A percentile compares a stretch with the other conserved stretches of the same genome.
Conservation (phyloP, 1,140 invertebrate genomes). For the Cyphomyrmex costatus region DNA sequence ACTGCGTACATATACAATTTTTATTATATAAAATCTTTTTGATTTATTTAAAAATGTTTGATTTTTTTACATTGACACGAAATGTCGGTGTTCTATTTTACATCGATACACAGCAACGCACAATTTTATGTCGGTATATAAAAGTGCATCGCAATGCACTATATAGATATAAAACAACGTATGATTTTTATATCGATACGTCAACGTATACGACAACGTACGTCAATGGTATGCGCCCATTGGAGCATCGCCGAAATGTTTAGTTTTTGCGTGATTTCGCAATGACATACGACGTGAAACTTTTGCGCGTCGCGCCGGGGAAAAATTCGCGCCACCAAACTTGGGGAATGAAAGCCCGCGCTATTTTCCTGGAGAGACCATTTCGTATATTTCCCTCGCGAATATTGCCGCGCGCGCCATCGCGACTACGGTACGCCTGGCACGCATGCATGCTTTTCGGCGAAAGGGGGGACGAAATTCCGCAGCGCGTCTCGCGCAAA, state of each 20-base stretch:
- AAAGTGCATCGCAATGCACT: neutral
- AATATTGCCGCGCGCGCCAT: conserved; percentile 41
- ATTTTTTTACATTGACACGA: conserved; percentile 29
- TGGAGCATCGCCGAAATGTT: neutral
- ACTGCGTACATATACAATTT: neutral
- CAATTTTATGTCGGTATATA: conserved; percentile 22
- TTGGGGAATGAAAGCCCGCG: conserved; percentile 35
- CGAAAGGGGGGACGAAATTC: conserved; percentile 42
- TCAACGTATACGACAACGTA: conserved; percentile 11
- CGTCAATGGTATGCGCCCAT: neutral
- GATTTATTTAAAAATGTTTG: conserved; percentile 12
- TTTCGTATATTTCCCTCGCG: conserved; percentile 48
- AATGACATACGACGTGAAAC: conserved; percentile 23
- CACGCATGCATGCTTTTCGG: conserved; percentile 51
- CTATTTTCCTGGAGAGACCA: conserved; percentile 40
- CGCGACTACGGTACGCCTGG: conserved; percentile 21
- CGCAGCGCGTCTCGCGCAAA: conserved; percentile 52
- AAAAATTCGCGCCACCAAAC: conserved; percentile 34
- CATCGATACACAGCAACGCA: neutral
- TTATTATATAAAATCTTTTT: neutral
- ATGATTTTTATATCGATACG: conserved; percentile 46
- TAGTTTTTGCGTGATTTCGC: conserved; percentile 29
- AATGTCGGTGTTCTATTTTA: conserved; percentile 20
- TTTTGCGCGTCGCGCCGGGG: neutral
- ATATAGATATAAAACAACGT: conserved; percentile 31